Percentiles rank a stretch among this genome's conserved stretches.
phyloP scores from a whole-genome alignment of 2,113 vertebrate species.

The Ammospiza nelsoni region DNA sequence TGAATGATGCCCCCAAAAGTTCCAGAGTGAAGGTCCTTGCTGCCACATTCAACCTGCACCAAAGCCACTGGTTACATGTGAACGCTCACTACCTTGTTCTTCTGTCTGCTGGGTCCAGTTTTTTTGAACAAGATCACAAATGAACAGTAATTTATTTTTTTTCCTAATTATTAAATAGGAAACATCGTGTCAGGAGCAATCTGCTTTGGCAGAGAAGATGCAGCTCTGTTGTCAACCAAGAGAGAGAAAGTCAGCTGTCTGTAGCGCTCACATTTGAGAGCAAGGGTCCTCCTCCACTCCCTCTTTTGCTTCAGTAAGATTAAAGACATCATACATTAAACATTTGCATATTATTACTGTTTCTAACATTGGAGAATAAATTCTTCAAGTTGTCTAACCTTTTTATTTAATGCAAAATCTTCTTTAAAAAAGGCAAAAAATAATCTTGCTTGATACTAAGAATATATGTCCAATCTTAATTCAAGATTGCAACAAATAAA shows the following conservation, averaged over 20 bases:
- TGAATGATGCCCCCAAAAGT: conserved; percentile 79
- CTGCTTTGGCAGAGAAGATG: neutral
- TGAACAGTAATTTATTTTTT: neutral
- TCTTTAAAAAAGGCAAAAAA: neutral
- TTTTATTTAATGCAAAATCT: conserved; percentile 5
- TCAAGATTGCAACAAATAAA: conserved; percentile 6
- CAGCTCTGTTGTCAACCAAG: neutral
- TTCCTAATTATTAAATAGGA: neutral
- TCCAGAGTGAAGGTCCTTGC: conserved; percentile 80
- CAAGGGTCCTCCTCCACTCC: neutral
- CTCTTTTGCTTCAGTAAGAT: neutral
- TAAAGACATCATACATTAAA: neutral
- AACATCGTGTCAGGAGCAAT: neutral
- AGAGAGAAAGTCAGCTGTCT: neutral
- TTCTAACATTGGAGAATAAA: neutral
- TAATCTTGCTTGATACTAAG: neutral
- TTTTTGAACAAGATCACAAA: neutral
- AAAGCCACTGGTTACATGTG: neutral
- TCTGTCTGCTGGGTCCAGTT: neutral
- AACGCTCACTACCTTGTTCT: neutral
- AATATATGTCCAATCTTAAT: neutral
- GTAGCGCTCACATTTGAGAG: neutral
- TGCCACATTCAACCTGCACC: conserved; percentile 75
- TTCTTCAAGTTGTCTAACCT: neutral
- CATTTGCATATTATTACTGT: neutral